Evolutionary conservation across 2,797 vertebrate genomes (phyloP), one percentile per base, ranked within the genome.

Genomic region (Hylomyscus alleni): DNA sequence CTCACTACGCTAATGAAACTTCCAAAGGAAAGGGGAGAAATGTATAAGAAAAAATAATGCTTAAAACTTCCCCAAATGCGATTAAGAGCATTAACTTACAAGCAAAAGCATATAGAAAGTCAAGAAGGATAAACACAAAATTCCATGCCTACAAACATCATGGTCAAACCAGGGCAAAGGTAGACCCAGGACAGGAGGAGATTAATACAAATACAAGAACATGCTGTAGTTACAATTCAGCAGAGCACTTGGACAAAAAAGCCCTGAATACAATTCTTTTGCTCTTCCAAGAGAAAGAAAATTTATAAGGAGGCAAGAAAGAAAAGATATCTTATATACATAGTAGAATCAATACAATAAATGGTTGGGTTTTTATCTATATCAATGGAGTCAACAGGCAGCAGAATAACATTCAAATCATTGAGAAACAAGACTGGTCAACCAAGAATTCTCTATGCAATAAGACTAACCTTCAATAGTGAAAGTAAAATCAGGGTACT

Each of bases 401-500:
- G 47, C 60, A 26, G 12, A 80, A 80, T 65, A 86, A 47, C 82
- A 90, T 85, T 93, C 20, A 86, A 86, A 90, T 90, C 78, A 31
- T 47, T 65, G 26, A 90, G 85, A 82, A 22, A 73, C n/a, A 80
- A 93, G 85, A 81, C 56, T 56, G 13, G 31, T 14, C 31, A 87
- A 75, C 56, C 56, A 47, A 37, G 22, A 86, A 90, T 56, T 93
- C 13, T 75, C 85, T 19, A 26, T 56, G 56, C 37, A 75, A 34
- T 73, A 65, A 90, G 62, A 52, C 22, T 86, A 73, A 65, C 22
- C 15, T 65, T 93, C 40, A 73, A 93, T 78, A 80, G 69, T 34
- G 29, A 93, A 65, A 58, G 22, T 20, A 90, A 93, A 72, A 86
- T 86, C 56, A 81, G 13, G 14, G 17, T 90, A 87, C 34, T 56